Percentiles rank a stretch among this genome's conserved stretches.
These are phyloP conservation scores for Chaitophorus viminalis DNA, from an alignment of 2,888 invertebrate genomes.

Conservation along the genomic window DNA sequence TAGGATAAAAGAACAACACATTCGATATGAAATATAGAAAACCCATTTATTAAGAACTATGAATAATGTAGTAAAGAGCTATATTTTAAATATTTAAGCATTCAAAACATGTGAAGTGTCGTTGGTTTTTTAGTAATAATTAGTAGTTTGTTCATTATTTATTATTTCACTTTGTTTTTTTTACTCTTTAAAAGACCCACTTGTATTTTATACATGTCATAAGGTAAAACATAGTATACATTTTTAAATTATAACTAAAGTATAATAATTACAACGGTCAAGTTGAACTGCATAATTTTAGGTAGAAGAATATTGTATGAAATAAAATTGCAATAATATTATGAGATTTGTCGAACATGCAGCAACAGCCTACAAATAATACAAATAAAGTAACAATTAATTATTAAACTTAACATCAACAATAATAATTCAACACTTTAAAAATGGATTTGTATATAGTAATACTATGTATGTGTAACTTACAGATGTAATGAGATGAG, in stretches of 20 bases:
- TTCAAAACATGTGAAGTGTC: background rate
- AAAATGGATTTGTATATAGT: background rate
- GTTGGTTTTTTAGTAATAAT: background rate
- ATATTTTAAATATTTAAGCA: background rate
- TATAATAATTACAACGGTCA: too few species aligned
- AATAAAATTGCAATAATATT: slow-evolving; percentile 63
- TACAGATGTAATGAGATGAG: slow-evolving; percentile 66
- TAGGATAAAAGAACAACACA: background rate
- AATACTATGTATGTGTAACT: slow-evolving; percentile 59
- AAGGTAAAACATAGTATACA: too few species aligned
- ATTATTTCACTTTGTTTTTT: background rate
- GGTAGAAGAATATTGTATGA: background rate
- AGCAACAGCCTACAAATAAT: slow-evolving; percentile 63
- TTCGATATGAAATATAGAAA: background rate
- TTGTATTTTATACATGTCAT: background rate
- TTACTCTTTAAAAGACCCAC: background rate
- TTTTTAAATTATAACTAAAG: too few species aligned
- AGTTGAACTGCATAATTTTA: background rate
- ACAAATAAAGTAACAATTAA: slow-evolving; percentile 38
- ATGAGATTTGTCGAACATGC: slow-evolving; percentile 63
- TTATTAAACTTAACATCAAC: background rate
- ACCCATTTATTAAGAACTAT: background rate
- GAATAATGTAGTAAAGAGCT: background rate
- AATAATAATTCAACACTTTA: too few species aligned
- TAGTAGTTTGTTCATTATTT: background rate